Evolutionary conservation across 2,888 invertebrate genomes (phyloP).

Genomic region (Dione juno): DNA sequence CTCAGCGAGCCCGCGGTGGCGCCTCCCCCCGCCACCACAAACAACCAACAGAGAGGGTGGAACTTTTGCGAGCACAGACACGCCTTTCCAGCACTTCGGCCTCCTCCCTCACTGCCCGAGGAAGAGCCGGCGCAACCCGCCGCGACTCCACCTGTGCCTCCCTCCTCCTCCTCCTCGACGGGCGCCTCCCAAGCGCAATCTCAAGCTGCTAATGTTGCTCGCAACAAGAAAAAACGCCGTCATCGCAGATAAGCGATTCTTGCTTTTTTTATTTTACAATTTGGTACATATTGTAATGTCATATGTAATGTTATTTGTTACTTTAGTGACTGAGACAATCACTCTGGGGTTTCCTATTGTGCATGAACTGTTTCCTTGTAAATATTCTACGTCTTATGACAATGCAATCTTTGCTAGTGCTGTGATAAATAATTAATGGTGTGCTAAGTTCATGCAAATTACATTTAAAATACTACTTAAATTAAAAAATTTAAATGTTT

Average conservation of each 20-base stretch:
- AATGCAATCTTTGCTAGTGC: conserved; percentile 74
- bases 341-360: conserved; percentile 61
- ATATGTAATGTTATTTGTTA: conserved; percentile 50
- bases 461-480: conserved; percentile 56
- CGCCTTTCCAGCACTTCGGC: conserved; percentile 32
- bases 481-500: conserved; percentile 56
- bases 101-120: background rate
- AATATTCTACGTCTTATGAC: conserved; percentile 66
- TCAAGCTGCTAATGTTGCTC: conserved; percentile 51
- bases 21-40: background rate
- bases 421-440: conserved; percentile 73
- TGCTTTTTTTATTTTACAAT: conserved; percentile 36
- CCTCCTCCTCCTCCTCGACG: conserved; percentile 35
- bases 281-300: conserved; percentile 44
- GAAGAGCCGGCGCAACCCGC: conserved; percentile 29
- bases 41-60: conserved; percentile 15
- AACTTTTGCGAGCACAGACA: conserved; percentile 22
- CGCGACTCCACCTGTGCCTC: conserved; percentile 44
- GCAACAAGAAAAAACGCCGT: conserved; percentile 71
- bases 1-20: conserved; percentile 53
- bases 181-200: conserved; percentile 41
- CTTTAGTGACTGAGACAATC: conserved; percentile 57
- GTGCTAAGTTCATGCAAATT: conserved; percentile 60
- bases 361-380: conserved; percentile 56
- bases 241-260: conserved; percentile 66